phyloP scores from a whole-genome alignment of 1,140 invertebrate species.

The Camponotus vicinus region DNA sequence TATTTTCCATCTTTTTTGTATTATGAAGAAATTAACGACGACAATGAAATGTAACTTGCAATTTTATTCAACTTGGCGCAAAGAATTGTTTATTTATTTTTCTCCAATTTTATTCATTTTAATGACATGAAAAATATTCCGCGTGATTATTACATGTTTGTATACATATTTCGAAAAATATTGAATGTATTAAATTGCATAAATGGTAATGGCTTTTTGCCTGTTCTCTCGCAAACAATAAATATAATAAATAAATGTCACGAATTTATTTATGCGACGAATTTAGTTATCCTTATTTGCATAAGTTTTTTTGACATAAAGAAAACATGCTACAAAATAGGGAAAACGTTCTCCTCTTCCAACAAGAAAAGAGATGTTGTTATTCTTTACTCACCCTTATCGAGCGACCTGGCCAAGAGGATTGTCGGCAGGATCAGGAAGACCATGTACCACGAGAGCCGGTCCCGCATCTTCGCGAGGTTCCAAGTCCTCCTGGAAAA shows the following conservation, averaged over 20 bases:
- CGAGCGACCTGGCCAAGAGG: conserved; percentile 85
- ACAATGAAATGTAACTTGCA: neutral
- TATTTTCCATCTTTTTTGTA: conserved; percentile 4
- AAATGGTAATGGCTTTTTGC: neutral
- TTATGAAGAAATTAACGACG: neutral
- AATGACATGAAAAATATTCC: neutral
- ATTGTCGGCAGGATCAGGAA: conserved; percentile 85
- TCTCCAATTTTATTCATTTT: neutral
- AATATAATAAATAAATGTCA: neutral
- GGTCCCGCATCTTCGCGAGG: conserved; percentile 84
- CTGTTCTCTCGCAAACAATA: conserved; percentile 1
- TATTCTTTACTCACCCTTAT: conserved; percentile 81
- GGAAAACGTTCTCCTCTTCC: neutral
- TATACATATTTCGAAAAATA: neutral
- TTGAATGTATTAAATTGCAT: neutral
- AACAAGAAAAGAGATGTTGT: neutral
- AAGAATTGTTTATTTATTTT: neutral
- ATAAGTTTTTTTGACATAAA: neutral
- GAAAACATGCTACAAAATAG: neutral
- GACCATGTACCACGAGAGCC: conserved; percentile 86
- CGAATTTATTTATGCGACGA: neutral
- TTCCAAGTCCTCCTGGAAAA: conserved; percentile 78
- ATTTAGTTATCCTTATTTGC: neutral
- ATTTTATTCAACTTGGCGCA: neutral
- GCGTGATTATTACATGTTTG: neutral